phyloP scores from a whole-genome alignment of 1,140 invertebrate species.

The Hylyphantes graminicola region DNA sequence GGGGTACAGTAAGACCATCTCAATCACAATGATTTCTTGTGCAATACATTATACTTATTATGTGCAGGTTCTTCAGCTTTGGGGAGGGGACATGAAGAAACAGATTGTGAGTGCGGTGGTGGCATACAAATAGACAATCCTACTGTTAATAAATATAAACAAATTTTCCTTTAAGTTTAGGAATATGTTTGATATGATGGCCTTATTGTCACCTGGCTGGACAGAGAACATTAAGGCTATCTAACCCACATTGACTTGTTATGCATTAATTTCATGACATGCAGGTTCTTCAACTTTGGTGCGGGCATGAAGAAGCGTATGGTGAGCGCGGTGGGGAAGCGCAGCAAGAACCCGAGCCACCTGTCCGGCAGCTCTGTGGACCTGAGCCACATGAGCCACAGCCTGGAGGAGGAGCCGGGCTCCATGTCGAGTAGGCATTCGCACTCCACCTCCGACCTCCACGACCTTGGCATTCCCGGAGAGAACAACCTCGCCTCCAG shows the following conservation, averaged over 20 bases:
- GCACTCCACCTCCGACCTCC: conserved; percentile 81
- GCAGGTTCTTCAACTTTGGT: conserved; percentile 89
- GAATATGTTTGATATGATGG: too few relatives aligned
- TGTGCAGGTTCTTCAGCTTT: conserved; percentile 87
- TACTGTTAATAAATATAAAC: too few relatives aligned
- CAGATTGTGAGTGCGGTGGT: conserved; percentile 80
- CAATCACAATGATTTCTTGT: too few relatives aligned
- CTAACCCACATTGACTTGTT: too few relatives aligned
- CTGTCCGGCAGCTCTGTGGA: conserved; percentile 63
- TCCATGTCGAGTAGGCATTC: conserved; percentile 65
- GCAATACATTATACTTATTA: too few relatives aligned
- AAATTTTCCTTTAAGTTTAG: too few relatives aligned
- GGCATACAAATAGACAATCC: conserved; percentile 62
- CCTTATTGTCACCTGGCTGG: too few relatives aligned
- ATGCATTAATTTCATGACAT: conserved; percentile 1
- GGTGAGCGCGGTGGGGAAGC: conserved; percentile 72
- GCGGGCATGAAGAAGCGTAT: conserved; percentile 84
- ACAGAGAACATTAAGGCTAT: too few relatives aligned
- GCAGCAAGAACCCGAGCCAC: conserved; percentile 64
- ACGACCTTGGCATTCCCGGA: conserved; percentile 58
- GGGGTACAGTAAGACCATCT: too few relatives aligned
- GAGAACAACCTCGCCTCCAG: conserved; percentile 68
- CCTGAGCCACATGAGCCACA: conserved; percentile 60
- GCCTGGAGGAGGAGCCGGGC: conserved; percentile 56
- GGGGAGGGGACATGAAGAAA: conserved; percentile 80